These are phyloP conservation scores for Venustoraphidia nigricollis DNA, from an alignment of 2,888 invertebrate genomes.

Conservation along the genomic window DNA sequence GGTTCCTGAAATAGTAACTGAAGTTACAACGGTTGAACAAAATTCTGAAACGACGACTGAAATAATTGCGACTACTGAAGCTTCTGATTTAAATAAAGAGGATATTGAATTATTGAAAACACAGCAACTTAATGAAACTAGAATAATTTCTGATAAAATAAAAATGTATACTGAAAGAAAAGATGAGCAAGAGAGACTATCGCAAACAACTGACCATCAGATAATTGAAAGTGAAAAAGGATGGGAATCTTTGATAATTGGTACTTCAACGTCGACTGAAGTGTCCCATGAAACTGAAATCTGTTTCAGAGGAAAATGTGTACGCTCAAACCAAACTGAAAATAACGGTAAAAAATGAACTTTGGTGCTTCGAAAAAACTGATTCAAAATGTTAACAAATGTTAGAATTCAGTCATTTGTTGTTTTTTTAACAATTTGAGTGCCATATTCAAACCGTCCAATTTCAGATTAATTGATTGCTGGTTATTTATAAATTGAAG, in stretches of 20 bases:
- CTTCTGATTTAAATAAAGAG: neutral
- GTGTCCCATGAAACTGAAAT: constrained; percentile 78
- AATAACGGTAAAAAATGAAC: constrained; percentile 20
- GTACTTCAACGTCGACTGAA: constrained; percentile 68
- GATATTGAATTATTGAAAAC: too few relatives aligned
- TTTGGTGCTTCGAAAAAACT: neutral
- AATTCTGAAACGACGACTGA: constrained; percentile 7
- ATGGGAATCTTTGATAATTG: constrained; percentile 40
- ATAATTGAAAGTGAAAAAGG: constrained; percentile 18
- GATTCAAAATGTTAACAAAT: too few relatives aligned
- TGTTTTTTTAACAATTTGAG: too few relatives aligned
- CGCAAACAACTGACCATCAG: neutral
- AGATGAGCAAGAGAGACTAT: neutral
- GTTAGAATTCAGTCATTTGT: too few relatives aligned
- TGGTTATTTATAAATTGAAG: too few relatives aligned
- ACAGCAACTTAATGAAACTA: neutral
- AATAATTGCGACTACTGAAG: constrained; percentile 7
- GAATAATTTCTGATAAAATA: constrained; percentile 1
- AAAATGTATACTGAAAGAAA: neutral
- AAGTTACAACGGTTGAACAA: constrained; percentile 8
- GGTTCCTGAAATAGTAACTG: constrained; percentile 16
- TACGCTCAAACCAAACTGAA: constrained; percentile 37
- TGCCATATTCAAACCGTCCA: too few relatives aligned
- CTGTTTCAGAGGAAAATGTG: constrained; percentile 72
- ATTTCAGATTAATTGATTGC: too few relatives aligned